Percentiles rank a stretch among this genome's conserved stretches.
Evolutionary conservation across 1,140 invertebrate species (phyloP).

Genomic region (Hycleus phaleratus): DNA sequence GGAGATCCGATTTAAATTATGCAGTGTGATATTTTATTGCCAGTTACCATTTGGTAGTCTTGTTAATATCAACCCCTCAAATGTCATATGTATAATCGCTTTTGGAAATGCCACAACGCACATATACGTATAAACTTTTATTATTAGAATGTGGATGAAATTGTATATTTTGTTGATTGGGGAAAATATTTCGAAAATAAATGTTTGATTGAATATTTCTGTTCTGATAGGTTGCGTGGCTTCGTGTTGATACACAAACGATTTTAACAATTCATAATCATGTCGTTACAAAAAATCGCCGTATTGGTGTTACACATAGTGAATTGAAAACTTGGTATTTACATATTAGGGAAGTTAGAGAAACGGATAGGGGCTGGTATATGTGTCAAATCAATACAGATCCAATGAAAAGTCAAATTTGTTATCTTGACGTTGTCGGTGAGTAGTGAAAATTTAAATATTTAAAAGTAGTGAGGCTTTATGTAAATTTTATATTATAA

Average conservation of each 20-base stretch:
- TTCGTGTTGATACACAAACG: conserved; percentile 85
- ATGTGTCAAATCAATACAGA: conserved; percentile 90
- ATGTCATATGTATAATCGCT: conserved; percentile 12
- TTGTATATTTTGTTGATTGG: too few relatives aligned
- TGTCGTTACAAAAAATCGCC: conserved; percentile 82
- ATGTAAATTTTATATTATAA: too few relatives aligned
- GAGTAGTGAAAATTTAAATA: conserved; percentile 34
- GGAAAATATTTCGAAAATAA: not conserved
- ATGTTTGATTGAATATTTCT: conserved; percentile 1
- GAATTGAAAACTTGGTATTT: conserved; percentile 77
- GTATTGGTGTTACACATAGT: conserved; percentile 72
- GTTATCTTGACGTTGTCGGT: conserved; percentile 83
- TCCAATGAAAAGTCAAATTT: conserved; percentile 83
- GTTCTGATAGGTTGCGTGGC: conserved; percentile 70
- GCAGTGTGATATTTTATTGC: conserved; percentile 12
- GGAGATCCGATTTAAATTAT: conserved; percentile 2
- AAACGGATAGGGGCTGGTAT: conserved; percentile 73
- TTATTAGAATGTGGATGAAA: too few relatives aligned
- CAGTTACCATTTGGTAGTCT: conserved; percentile 3
- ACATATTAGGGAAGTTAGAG: conserved; percentile 71
- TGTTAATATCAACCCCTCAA: conserved; percentile 9
- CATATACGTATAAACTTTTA: too few relatives aligned
- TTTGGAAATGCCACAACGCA: conserved; percentile 10
- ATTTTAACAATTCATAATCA: conserved; percentile 81
- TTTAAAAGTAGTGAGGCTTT: too few relatives aligned